phyloP scores from a whole-genome alignment of 2,797 vertebrate genomes.

The Enteromius paludinosus region DNA sequence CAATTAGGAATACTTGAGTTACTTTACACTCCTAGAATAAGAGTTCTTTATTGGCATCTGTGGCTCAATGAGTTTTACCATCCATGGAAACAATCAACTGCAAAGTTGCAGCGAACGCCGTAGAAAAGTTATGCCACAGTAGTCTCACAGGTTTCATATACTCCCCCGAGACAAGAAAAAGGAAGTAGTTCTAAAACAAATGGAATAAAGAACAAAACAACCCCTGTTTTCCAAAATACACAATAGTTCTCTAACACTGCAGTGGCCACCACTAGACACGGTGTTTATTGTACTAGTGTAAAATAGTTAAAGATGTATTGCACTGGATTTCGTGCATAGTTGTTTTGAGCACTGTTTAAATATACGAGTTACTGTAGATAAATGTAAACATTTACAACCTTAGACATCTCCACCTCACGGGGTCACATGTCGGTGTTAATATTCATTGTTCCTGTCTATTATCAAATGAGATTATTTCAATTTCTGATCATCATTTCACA shows the following conservation, averaged over 20 bases:
- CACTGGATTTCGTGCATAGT: neutral
- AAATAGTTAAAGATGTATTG: neutral
- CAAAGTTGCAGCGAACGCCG: slow-evolving; percentile 2
- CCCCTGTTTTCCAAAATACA: slow-evolving; percentile 72
- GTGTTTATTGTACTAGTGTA: neutral
- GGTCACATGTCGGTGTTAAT: neutral
- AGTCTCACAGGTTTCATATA: slow-evolving; percentile 66
- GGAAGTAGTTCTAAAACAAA: slow-evolving; percentile 50
- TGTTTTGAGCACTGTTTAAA: neutral
- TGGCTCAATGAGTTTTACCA: neutral
- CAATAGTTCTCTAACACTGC: slow-evolving; percentile 55
- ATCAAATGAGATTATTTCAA: slow-evolving; percentile 28
- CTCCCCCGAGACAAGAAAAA: slow-evolving; percentile 50
- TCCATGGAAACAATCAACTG: neutral
- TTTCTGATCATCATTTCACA: slow-evolving; percentile 18
- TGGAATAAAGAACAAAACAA: slow-evolving; percentile 62
- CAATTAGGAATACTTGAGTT: neutral
- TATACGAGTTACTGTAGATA: neutral
- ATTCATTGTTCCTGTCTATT: slow-evolving; percentile 10
- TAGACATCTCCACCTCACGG: neutral
- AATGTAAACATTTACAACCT: neutral
- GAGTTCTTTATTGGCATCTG: neutral
- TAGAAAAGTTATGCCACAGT: neutral
- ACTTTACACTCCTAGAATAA: slow-evolving; percentile 2
- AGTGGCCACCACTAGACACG: neutral